Evolutionary conservation across 2,113 vertebrate genomes (phyloP), one percentile per base, ranked within the genome.

Genomic region (Charadrius vociferus): DNA sequence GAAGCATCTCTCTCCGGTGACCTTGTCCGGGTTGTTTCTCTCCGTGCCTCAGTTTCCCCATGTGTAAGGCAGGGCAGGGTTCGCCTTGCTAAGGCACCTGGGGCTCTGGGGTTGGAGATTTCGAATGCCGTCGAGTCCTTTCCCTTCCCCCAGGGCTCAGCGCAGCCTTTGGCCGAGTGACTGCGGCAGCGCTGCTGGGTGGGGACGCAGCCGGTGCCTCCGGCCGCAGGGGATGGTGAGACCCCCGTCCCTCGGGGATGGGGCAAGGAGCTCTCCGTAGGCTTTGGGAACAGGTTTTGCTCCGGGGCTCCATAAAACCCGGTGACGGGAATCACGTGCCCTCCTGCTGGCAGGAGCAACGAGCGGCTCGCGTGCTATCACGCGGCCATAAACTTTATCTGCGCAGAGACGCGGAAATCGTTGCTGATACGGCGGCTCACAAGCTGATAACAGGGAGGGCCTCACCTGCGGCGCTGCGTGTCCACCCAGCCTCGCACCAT

Each of bases 11-110:
- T 26, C 24, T 29, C 62, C 2, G 0, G 10, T 15, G n/a, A 13
- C 50, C 39, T 17, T 0, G 0, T 3, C 15, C 0, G 1, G 29
- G 10, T 8, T 2, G 19, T 1, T 0, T 27, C 3, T 9, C 29
- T 41, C 65, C 0, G 1, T 58, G 50, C 71, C 67, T 95, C 62
- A 22, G 82, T 77, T 93, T 92, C 72, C 71, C 75, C 30, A 2
- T n/a, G 62, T 8, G 34, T 5, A 10, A 63, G 55, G 49, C 20
- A 13, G 32, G 47, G 14, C 0, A 0, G 24, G 16, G 6, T 34
- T 49, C 59, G 39, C 29, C 24, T 58, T 12, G 3, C n/a, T 12
- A 0, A 49, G 50, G 62, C 32, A 3, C 14, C 50, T 30, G 32
- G 9, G n/a, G 19, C 71, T 22, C 3, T 0, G 4, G 62, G 58